Evolutionary conservation across 2,797 vertebrate species (phyloP), one percentile per base, ranked within the genome.

Genomic region (Aselliscus stoliczkanus): DNA sequence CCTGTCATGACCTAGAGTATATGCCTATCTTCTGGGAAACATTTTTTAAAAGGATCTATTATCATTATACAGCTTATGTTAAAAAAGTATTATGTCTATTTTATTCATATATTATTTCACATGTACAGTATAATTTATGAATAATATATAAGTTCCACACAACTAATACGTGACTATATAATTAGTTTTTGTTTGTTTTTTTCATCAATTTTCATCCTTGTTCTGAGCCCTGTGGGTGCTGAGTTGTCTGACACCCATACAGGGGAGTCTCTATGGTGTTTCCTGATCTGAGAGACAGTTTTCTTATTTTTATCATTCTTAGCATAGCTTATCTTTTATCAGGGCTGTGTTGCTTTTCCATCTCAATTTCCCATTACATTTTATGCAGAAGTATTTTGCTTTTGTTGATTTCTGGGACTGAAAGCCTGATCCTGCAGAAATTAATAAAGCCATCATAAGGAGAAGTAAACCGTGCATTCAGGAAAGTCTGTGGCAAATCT

Each of bases 221-320:
- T 37, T 1, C 13, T 29, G 4, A 58, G 20, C 34, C 23, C 10
- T 6, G 2, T 2, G 7, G 14, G 9, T 44, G 7, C 44, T 58
- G 1, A 5, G 0, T 10, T 34, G 29, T 67, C 47, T 27, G n/a
- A n/a, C 2, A 7, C 21, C 42, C 42, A 1, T 42, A 42, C 42
- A 6, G 42, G 42, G 42, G 42, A 42, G 42, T 42, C 42, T 42
- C 6, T 42, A 42, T 42, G 42, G 42, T 42, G 42, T 42, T 70
- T 88, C 34, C 90, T 86, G 34, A 39, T 5, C 27, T 20, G 5
- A 81, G 14, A 52, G 18, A 27, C 17, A 31, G 15, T 58, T 85
- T 90, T 81, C 15, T 86, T 12, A 56, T 29, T 58, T 56, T 18
- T 76, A 56, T 25, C 13, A 50, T 64, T n/a, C 52, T 93, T 64